Conservation (phyloP, 2,113 vertebrate genomes). For the Cinclus cinclus region DNA sequence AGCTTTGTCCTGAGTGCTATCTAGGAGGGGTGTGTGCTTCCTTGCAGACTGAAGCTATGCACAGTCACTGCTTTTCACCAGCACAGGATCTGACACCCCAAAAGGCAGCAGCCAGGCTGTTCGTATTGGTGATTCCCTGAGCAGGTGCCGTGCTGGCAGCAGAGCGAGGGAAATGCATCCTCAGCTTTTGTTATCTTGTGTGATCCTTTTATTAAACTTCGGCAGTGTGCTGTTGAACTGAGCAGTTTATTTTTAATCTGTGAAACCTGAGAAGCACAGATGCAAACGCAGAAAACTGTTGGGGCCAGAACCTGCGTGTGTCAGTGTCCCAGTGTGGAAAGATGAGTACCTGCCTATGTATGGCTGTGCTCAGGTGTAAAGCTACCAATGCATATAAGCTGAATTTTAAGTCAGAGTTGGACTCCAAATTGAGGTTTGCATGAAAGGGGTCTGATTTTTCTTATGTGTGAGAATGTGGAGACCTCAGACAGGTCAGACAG, state of each 20-base stretch:
- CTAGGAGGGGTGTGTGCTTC: neutral
- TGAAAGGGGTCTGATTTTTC: neutral
- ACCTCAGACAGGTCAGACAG: neutral
- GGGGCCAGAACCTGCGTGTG: neutral
- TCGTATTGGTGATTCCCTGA: neutral
- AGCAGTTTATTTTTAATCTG: neutral
- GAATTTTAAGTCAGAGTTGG: neutral
- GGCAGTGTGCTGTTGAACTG: neutral
- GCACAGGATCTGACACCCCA: neutral
- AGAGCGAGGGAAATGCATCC: rapidly evolving
- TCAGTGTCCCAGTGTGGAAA: rapidly evolving
- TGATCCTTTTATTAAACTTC: slow-evolving; percentile 2
- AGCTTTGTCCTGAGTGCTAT: rapidly evolving
- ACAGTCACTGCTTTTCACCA: neutral
- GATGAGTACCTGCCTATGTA: rapidly evolving
- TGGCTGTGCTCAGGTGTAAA: neutral
- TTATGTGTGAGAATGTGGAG: rapidly evolving
- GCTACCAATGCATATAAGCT: neutral
- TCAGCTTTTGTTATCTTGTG: neutral
- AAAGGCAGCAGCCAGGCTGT: neutral
- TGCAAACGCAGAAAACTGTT: neutral
- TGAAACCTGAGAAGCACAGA: neutral
- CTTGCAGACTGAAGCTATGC: neutral
- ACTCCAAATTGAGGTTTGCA: neutral
- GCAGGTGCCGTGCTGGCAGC: neutral